A percentile compares a stretch with the other conserved stretches of the same genome.
phyloP scores from a whole-genome alignment of 2,797 vertebrate genomes.

The Esox masquinongy region DNA sequence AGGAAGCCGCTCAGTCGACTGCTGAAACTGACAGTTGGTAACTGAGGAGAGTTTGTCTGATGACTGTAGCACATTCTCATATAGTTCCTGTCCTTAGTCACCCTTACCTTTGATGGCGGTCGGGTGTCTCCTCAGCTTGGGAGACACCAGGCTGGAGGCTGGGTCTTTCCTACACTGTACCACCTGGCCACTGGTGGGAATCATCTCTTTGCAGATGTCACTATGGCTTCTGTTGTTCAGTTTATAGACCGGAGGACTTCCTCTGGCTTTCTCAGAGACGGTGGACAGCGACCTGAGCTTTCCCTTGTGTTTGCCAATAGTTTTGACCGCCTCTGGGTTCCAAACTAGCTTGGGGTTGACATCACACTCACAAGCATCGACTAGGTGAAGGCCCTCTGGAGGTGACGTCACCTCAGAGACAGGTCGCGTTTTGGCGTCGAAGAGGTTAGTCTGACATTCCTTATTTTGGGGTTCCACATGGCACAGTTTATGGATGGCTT shows the following conservation, averaged over 20 bases:
- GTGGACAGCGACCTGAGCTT: conserved; percentile 72
- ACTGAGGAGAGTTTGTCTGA: no score
- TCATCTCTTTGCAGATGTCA: conserved; percentile 73
- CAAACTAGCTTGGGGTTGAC: conserved; percentile 30
- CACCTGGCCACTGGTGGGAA: conserved; percentile 56
- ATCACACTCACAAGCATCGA: conserved; percentile 21
- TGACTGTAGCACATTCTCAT: neutral
- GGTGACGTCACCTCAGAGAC: conserved; percentile 4
- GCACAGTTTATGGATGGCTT: conserved; percentile 46
- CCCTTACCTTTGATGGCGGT: conserved; percentile 69
- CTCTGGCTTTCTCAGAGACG: conserved; percentile 69
- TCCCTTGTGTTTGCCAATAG: conserved; percentile 65
- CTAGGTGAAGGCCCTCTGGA: conserved; percentile 11
- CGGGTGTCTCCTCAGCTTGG: conserved; percentile 63
- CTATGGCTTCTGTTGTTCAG: conserved; percentile 72
- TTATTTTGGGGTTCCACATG: conserved; percentile 57
- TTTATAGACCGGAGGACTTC: conserved; percentile 67
- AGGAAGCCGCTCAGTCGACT: no score
- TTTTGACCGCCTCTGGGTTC: conserved; percentile 52
- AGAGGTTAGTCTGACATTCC: conserved; percentile 57
- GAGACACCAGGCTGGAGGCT: conserved; percentile 54
- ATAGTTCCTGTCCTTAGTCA: neutral
- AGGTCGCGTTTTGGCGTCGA: conserved; percentile 58
- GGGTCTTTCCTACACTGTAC: conserved; percentile 61
- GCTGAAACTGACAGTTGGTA: no score